Percentiles rank a stretch among this genome's conserved stretches.
These are phyloP conservation scores for Cuculus canorus DNA, from an alignment of 2,797 vertebrate genomes.

Conservation along the genomic window DNA sequence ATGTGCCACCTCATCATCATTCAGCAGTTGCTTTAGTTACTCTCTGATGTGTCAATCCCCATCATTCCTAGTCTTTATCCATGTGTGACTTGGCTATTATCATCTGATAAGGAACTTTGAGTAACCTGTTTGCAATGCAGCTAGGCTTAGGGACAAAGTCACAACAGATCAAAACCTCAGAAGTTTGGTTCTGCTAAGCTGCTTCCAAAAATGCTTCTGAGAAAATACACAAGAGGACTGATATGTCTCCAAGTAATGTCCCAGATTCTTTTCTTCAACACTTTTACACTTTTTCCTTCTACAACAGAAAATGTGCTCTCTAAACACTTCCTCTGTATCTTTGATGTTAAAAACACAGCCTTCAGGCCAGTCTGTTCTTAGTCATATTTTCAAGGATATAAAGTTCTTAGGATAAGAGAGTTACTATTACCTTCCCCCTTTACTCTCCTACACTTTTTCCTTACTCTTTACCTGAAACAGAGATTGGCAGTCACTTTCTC, in stretches of 20 bases:
- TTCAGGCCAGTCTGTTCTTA: slow-evolving; percentile 14
- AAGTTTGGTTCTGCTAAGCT: not conserved
- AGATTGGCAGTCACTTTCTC: not conserved
- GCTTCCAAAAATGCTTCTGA: not conserved
- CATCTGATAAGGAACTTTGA: not conserved
- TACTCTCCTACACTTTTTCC: not conserved
- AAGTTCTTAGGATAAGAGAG: not conserved
- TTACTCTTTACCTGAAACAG: not conserved
- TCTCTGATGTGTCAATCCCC: not conserved
- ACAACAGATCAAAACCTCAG: not conserved
- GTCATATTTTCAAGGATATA: not conserved
- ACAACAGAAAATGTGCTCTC: not conserved
- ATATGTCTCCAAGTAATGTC: not conserved
- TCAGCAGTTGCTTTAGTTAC: not conserved
- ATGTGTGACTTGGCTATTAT: not conserved
- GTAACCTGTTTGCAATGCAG: not conserved
- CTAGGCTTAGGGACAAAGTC: not conserved
- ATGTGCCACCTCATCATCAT: fast-evolving
- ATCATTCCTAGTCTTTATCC: not conserved
- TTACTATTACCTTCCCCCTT: not conserved
- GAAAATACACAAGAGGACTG: not conserved
- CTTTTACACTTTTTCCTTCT: not conserved
- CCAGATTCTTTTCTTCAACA: not conserved
- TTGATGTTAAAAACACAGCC: slow-evolving; percentile 20
- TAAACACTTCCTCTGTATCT: not conserved